These are phyloP conservation scores for Bugula neritina DNA, from an alignment of 2,888 invertebrate genomes.

Conservation along the genomic window DNA sequence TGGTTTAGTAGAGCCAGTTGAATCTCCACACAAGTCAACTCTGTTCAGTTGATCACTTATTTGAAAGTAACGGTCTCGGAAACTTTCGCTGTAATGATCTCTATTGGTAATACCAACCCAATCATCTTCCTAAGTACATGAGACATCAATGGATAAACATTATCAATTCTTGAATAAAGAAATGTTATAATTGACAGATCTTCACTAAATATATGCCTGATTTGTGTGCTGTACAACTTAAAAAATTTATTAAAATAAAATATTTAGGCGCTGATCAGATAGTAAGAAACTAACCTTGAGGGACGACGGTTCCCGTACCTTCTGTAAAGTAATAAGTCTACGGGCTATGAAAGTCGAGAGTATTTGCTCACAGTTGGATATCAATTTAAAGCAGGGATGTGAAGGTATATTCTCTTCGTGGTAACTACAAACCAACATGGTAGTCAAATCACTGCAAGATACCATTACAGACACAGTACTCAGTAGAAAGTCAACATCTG, in stretches of 20 bases:
- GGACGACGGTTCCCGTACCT: conserved; percentile 57
- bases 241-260: no score
- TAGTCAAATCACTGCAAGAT: no score
- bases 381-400: conserved; percentile 71
- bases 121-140: neutral
- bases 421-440: conserved; percentile 52
- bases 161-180: no score
- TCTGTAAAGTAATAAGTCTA: conserved; percentile 78
- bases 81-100: conserved; percentile 25
- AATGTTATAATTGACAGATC: no score
- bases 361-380: conserved; percentile 82
- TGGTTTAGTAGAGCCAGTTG: no score
- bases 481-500: no score
- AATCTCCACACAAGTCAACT: no score
- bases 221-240: no score
- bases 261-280: no score
- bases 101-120: neutral
- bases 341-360: conserved; percentile 74
- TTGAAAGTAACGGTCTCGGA: conserved; percentile 23
- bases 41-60: neutral
- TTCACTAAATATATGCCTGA: no score
- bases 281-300: conserved; percentile 10
- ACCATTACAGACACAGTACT: no score
- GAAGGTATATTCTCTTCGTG: conserved; percentile 64
- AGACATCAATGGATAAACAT: no score